A percentile compares a stretch with the other conserved stretches of the same genome.
These are phyloP conservation scores for Endomychus coccineus DNA, from an alignment of 2,888 invertebrate species.

Conservation along the genomic window DNA sequence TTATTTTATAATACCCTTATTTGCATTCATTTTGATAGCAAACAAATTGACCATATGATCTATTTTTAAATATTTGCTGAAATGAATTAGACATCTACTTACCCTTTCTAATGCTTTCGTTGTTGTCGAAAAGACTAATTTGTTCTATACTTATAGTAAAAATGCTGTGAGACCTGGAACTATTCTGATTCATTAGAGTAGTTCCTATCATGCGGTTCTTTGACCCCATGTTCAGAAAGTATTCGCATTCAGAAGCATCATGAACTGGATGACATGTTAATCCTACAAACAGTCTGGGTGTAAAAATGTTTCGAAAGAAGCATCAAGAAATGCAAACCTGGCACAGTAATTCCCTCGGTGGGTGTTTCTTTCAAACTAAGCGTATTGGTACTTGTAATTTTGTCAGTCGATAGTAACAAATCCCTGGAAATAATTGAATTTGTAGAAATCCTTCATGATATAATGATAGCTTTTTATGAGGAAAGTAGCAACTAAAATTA, in stretches of 20 bases:
- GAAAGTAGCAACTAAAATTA: too few species aligned
- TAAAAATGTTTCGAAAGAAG: neutral
- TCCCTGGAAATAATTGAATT: slow-evolving; percentile 29
- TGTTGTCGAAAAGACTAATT: slow-evolving; percentile 48
- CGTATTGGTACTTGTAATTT: slow-evolving; percentile 27
- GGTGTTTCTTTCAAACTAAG: slow-evolving; percentile 48
- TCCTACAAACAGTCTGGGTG: slow-evolving; percentile 39
- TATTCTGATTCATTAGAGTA: slow-evolving; percentile 83
- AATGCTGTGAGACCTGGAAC: slow-evolving; percentile 81
- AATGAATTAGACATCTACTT: slow-evolving; percentile 3
- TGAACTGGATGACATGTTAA: slow-evolving; percentile 71
- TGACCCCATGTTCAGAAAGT: slow-evolving; percentile 67
- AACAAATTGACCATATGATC: too few species aligned
- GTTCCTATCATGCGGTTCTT: slow-evolving; percentile 75
- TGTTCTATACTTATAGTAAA: slow-evolving; percentile 81
- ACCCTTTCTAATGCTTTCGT: slow-evolving; percentile 40
- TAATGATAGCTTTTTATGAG: too few species aligned
- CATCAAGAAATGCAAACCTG: slow-evolving; percentile 32
- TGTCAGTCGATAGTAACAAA: slow-evolving; percentile 36
- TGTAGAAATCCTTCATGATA: too few species aligned
- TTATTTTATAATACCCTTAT: too few species aligned
- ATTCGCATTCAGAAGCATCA: slow-evolving; percentile 68
- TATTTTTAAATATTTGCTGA: slow-evolving; percentile 1
- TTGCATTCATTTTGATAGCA: too few species aligned
- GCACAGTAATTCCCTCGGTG: slow-evolving; percentile 48